Conservation (phyloP, 2,797 vertebrate genomes). For the Presbytis comata region DNA sequence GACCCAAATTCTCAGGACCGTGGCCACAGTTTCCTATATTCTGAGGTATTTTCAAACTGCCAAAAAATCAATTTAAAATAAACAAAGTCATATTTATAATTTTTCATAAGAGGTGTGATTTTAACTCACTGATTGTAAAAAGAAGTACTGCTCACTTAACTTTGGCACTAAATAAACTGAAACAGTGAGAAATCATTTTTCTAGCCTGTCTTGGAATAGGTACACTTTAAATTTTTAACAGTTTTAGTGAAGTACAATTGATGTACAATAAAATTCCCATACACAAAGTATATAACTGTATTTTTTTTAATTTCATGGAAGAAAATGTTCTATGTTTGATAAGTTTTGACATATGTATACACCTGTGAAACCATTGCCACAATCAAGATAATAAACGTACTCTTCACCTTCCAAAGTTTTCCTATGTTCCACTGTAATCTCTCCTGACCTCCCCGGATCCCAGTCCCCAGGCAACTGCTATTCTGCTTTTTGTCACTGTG, state of each 20-base stretch:
- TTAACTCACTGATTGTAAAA: constrained; percentile 17
- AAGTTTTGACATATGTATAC: background rate
- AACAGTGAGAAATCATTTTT: constrained; percentile 22
- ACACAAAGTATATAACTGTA: background rate
- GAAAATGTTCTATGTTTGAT: background rate
- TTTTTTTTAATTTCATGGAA: background rate
- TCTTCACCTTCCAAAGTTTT: background rate
- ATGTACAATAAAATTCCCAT: background rate
- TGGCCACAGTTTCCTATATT: background rate
- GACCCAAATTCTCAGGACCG: background rate
- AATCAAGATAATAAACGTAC: background rate
- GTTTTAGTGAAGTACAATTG: background rate
- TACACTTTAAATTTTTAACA: background rate
- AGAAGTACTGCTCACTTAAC: background rate
- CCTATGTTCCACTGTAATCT: background rate
- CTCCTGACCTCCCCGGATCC: background rate
- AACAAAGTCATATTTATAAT: background rate
- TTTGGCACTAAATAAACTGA: background rate
- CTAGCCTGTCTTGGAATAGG: background rate
- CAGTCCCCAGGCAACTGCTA: background rate
- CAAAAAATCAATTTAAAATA: constrained; percentile 25
- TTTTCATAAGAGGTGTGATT: background rate
- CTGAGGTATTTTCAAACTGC: background rate
- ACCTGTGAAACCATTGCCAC: background rate
- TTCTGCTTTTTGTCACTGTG: background rate